These are phyloP conservation scores for Aethina tumida DNA, from an alignment of 1,140 invertebrate genomes.

Conservation along the genomic window DNA sequence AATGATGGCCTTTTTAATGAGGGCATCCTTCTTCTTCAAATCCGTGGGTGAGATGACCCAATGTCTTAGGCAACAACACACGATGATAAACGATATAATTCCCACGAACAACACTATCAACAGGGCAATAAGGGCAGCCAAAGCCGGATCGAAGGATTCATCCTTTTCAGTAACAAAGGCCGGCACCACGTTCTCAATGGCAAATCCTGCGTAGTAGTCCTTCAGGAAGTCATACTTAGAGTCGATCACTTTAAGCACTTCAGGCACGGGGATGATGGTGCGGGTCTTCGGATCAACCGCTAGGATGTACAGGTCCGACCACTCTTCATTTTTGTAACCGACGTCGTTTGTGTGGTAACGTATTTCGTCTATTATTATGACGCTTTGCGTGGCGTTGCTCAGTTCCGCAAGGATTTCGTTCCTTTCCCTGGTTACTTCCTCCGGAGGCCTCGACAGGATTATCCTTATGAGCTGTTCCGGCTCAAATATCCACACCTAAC, in stretches of 20 bases:
- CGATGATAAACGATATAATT: conserved; percentile 74
- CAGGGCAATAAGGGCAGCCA: conserved; percentile 76
- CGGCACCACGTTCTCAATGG: conserved; percentile 73
- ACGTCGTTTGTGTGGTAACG: conserved; percentile 61
- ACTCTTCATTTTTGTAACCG: conserved; percentile 59
- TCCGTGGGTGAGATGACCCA: conserved; percentile 59
- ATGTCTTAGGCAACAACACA: conserved; percentile 80
- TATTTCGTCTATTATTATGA: conserved; percentile 70
- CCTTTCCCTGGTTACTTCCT: conserved; percentile 57
- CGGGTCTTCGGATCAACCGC: conserved; percentile 67
- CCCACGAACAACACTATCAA: conserved; percentile 79
- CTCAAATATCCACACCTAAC: conserved; percentile 76
- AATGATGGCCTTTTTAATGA: conserved; percentile 73
- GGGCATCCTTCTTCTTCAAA: conserved; percentile 61
- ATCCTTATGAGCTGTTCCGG: conserved; percentile 67
- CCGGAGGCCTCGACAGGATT: conserved; percentile 64
- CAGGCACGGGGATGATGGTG: conserved; percentile 65
- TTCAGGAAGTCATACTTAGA: conserved; percentile 76
- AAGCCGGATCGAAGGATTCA: conserved; percentile 73
- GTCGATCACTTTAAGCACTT: conserved; percentile 76
- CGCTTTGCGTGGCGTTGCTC: conserved; percentile 63
- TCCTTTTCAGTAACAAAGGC: conserved; percentile 49
- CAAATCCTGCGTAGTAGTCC: conserved; percentile 64
- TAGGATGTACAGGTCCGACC: conserved; percentile 80
- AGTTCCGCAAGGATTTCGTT: conserved; percentile 60